Base-by-base conservation (phyloP, 2,113 vertebrate species). In the Taxidea taxus region DNA sequence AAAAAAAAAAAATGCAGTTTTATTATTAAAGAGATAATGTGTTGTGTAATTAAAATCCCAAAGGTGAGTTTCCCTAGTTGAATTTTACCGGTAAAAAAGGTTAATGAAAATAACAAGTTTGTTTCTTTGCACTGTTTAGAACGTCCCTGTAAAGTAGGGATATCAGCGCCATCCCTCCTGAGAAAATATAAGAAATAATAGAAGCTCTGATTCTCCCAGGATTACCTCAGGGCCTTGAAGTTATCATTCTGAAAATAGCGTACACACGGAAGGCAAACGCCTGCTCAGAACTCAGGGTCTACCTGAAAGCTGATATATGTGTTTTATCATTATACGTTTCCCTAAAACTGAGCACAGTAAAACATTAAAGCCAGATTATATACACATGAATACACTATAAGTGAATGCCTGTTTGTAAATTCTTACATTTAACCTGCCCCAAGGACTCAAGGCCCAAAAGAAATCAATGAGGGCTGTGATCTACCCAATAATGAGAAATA, bases 121-220 rank as follows among this genome's bases (percentile, higher is more conserved):
- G 7, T 62, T 70, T 54, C 20, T 70, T 87, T 77, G n/a, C 6
- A 70, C 62, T 34, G 25, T 90, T 60, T 39, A 86, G 60, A 70
- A 77, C 54, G 62, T 49, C 90, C 44, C 25, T 54, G 20, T 77
- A 47, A 93, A 80, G n/a, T 18, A 47, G 1, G 4, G 10, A 15
- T 64, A 15, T 64, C n/a, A 9, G 44, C 49, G 44, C 27, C 20
- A 82, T 51, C n/a, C 12, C 25, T 90, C 37, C 49, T 60, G 31
- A 90, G 85, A 92, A 96, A 96, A 85, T 44, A 39, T 42, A 75
- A 90, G 7, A 90, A 83, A 78, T 34, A 82, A 92, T 27, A 82
- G 39, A 78, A 66, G 74, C 3, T 83, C 70, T 91, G 21, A 74
- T 23, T 4, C 25, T 44, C 92, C 91, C n/a, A 23, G 4, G 95